A percentile compares a stretch with the other conserved stretches of the same genome.
Evolutionary conservation across 35 echinoderm and acorn worm genomes (phyloP).

Genomic region (Heliocidaris erythrogramma): DNA sequence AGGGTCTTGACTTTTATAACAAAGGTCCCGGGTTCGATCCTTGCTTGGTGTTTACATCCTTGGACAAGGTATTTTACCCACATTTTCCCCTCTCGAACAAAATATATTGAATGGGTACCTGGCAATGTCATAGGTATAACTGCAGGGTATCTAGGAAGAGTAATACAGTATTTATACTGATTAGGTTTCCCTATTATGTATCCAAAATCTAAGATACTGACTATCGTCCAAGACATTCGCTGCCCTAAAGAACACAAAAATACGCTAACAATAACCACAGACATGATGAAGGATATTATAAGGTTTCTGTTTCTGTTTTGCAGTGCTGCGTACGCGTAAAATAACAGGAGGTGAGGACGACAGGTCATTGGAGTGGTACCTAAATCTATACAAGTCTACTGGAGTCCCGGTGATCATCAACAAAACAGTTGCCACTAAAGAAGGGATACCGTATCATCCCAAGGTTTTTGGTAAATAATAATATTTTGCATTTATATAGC

Average conservation of each 20-base stretch:
- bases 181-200: too few relatives aligned
- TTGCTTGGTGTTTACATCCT: background rate
- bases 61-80: background rate
- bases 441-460: background rate
- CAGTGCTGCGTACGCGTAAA: background rate
- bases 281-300: too few relatives aligned
- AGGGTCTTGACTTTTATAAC: background rate
- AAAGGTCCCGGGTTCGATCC: background rate
- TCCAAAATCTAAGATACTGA: too few relatives aligned
- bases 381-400: background rate
- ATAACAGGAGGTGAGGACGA: background rate
- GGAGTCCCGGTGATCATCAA: background rate
- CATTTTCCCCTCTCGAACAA: background rate
- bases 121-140: too few relatives aligned
- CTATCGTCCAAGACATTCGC: too few relatives aligned
- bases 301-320: background rate
- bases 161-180: too few relatives aligned
- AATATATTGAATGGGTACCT: too few relatives aligned
- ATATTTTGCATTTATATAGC: too few relatives aligned
- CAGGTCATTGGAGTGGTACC: background rate
- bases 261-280: too few relatives aligned
- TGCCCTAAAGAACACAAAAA: too few relatives aligned
- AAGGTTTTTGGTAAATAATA: too few relatives aligned
- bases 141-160: too few relatives aligned
- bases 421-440: background rate